Evolutionary conservation across 2,113 vertebrate species (phyloP).

Genomic region (Tychaedon coryphoeus): DNA sequence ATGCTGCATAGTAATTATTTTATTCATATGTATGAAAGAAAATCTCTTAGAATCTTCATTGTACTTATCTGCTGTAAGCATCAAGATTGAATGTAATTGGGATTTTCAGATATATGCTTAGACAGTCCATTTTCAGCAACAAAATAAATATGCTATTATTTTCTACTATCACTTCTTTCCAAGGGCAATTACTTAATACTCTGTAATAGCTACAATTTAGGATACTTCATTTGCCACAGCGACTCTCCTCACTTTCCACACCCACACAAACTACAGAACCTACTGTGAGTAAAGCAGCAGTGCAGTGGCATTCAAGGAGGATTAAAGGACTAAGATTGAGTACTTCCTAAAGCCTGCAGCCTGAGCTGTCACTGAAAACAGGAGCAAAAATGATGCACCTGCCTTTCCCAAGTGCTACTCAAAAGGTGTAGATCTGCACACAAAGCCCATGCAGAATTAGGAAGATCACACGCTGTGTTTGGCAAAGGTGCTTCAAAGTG

Average conservation of each 20-base stretch:
- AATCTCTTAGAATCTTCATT: neutral
- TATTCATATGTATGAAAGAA: conserved; percentile 34
- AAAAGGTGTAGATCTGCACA: neutral
- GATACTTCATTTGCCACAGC: neutral
- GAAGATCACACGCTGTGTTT: neutral
- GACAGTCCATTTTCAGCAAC: neutral
- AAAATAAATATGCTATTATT: neutral
- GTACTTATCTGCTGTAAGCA: neutral
- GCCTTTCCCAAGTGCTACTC: neutral
- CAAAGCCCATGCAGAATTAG: neutral
- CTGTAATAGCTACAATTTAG: neutral
- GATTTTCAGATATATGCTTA: neutral
- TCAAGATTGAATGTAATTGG: neutral
- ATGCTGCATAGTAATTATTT: conserved; percentile 37
- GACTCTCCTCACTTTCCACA: neutral
- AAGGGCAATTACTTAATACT: neutral
- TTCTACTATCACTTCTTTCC: neutral
- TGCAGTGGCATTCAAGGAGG: conserved; percentile 36
- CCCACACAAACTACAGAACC: neutral
- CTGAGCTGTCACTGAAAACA: neutral
- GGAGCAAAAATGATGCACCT: neutral
- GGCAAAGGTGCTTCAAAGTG: neutral
- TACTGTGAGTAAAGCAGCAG: neutral
- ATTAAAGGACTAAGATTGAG: conserved; percentile 36
- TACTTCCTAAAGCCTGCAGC: neutral